Evolutionary conservation across 2,888 invertebrate species (phyloP), one percentile per base, ranked within the genome.

Genomic region (Cataglyphis cursor): DNA sequence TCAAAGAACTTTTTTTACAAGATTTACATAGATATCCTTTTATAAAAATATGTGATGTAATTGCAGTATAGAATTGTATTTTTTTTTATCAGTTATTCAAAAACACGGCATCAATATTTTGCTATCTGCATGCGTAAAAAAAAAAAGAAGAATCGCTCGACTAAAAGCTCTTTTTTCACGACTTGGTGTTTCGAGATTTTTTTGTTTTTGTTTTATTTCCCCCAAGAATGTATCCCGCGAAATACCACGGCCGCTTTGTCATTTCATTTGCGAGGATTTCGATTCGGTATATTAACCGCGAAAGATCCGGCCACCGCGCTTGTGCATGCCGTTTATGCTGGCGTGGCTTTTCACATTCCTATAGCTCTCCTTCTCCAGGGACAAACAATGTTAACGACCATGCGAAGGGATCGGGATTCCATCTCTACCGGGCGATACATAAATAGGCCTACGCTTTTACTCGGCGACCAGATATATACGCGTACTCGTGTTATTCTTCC

Each of bases 351-450:
- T 91, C 90, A 88, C 90, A 91, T 91, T 91, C 91, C 91, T 88
- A 80, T 78, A 75, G 80, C 81, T 87, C 83, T 85, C 82, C 82
- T 41, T 57, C 76, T 88, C 84, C 84, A 82, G 92, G 85, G 84
- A 90, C 88, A 84, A 91, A 90, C 91, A 91, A 92, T 91, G 89
- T 90, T 92, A 92, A 91, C 91, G 91, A 92, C 91, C 87, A 88
- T 86, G 84, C 87, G 85, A 86, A 85, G 86, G 87, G 88, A 88
- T 88, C 88, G 83, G 85, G 85, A 90, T 90, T 90, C 92, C 87
- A 86, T 88, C 88, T 88, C 85, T 85, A 86, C 88, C 84, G 82
- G 82, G 76, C 85, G 86, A 87, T 87, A 90, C 89, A 90, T 89
- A 90, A 90, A 90, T 90, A 90, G 90, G 86, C 82, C 83, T 85